These are phyloP conservation scores for Ryuthela nishihirai DNA, from an alignment of 2,888 invertebrate species.

Conservation along the genomic window DNA sequence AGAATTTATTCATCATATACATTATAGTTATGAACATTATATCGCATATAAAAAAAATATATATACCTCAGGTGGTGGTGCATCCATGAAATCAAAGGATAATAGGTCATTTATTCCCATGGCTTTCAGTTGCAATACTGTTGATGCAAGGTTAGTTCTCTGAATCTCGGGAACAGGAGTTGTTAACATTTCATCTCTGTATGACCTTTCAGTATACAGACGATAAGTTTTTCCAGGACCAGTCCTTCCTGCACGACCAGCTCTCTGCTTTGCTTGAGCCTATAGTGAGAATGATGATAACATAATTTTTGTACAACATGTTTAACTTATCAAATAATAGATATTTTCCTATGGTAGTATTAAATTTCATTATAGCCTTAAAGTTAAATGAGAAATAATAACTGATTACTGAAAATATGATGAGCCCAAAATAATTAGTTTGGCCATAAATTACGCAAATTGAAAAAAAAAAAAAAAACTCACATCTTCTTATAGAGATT, in stretches of 20 bases:
- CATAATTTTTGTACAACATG: too few relatives aligned
- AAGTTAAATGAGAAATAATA: too few relatives aligned
- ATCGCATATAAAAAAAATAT: neutral
- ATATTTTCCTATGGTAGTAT: too few relatives aligned
- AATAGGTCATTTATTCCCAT: constrained; percentile 99
- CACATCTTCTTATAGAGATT: too few relatives aligned
- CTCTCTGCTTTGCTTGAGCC: constrained; percentile 95
- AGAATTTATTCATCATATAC: too few relatives aligned
- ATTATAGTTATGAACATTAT: neutral
- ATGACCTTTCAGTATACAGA: constrained; percentile 96
- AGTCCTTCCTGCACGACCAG: constrained; percentile 93
- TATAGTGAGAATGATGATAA: too few relatives aligned
- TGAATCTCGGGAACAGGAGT: constrained; percentile 99
- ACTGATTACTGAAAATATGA: too few relatives aligned
- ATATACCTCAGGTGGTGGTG: constrained; percentile 81
- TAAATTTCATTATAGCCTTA: too few relatives aligned
- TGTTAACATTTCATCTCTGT: constrained; percentile 97
- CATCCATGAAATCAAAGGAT: constrained; percentile 99
- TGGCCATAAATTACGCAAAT: too few relatives aligned
- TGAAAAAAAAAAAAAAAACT: too few relatives aligned
- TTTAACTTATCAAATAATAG: too few relatives aligned
- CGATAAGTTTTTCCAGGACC: constrained; percentile 97
- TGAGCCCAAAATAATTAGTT: too few relatives aligned
- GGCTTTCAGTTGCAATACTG: constrained; percentile 92
- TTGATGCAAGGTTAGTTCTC: constrained; percentile 93